A percentile compares a stretch with the other conserved stretches of the same genome.
These are phyloP conservation scores for Morpho deidamia DNA, from an alignment of 2,888 invertebrate genomes.

Conservation along the genomic window DNA sequence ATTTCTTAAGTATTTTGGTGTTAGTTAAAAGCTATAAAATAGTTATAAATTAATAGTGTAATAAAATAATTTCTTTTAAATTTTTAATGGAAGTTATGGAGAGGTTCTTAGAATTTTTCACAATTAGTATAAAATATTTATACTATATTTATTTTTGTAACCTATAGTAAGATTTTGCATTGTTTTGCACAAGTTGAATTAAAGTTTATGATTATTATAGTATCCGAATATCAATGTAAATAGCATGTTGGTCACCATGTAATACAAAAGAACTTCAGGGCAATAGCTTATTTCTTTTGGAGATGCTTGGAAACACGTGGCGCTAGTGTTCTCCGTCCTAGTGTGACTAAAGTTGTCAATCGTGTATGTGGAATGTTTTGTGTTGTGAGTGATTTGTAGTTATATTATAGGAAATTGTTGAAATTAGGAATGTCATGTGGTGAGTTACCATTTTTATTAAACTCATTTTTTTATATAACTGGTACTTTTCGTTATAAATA, in stretches of 20 bases:
- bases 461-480: not conserved
- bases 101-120: too few relatives aligned
- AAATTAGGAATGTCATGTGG: conserved; percentile 63
- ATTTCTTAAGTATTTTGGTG: too few relatives aligned
- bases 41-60: too few relatives aligned
- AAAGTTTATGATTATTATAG: too few relatives aligned
- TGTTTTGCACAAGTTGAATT: too few relatives aligned
- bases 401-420: conserved; percentile 46
- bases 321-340: conserved; percentile 48
- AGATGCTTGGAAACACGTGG: conserved; percentile 44
- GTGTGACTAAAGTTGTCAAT: conserved; percentile 36
- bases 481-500: too few relatives aligned
- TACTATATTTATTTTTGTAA: too few relatives aligned
- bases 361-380: conserved; percentile 60
- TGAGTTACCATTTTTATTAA: conserved; percentile 40
- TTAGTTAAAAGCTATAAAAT: too few relatives aligned
- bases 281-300: conserved; percentile 18
- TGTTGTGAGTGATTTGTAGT: conserved; percentile 67
- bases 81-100: too few relatives aligned
- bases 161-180: too few relatives aligned
- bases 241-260: conserved; percentile 20
- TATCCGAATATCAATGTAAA: conserved; percentile 1
- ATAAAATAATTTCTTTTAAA: too few relatives aligned
- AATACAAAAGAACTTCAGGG: conserved; percentile 20
- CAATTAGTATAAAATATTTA: too few relatives aligned